Conservation (phyloP, 2,888 invertebrate species). For the Lithophane leautieri region DNA sequence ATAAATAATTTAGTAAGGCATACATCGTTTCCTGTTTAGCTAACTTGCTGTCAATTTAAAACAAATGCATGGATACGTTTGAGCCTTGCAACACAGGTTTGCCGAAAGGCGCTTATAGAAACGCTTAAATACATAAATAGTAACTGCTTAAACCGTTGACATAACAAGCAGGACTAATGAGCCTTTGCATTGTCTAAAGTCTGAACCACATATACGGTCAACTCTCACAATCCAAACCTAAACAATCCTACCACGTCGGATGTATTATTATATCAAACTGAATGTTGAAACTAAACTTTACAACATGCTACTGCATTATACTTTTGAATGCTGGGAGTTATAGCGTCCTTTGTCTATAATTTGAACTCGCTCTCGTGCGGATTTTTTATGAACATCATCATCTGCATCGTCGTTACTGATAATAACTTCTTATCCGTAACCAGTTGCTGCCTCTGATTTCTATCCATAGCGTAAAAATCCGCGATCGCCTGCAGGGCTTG, state of each 20-base stretch:
- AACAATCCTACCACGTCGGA: slow-evolving; percentile 10
- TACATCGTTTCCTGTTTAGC: slow-evolving; percentile 2
- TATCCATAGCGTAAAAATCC: slow-evolving; percentile 82
- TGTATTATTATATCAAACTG: slow-evolving; percentile 22
- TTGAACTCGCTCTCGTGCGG: slow-evolving; percentile 48
- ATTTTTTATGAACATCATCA: slow-evolving; percentile 45
- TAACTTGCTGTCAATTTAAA: not conserved
- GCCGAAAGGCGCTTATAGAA: not conserved
- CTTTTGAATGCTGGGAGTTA: slow-evolving; percentile 23
- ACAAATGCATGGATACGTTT: not conserved
- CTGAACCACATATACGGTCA: not conserved
- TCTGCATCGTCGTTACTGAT: slow-evolving; percentile 60
- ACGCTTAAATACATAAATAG: slow-evolving; percentile 1
- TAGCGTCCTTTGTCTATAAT: slow-evolving; percentile 46
- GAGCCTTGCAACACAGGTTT: not conserved
- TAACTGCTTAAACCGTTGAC: not conserved
- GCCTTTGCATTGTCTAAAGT: slow-evolving; percentile 21
- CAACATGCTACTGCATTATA: slow-evolving; percentile 17
- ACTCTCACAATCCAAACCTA: slow-evolving; percentile 11
- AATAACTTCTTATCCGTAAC: slow-evolving; percentile 74
- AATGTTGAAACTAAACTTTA: slow-evolving; percentile 23
- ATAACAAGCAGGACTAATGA: slow-evolving; percentile 1
- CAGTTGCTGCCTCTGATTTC: slow-evolving; percentile 78
- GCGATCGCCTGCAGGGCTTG: slow-evolving; percentile 77
- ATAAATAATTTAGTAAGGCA: not conserved